Conservation (phyloP, 2,888 invertebrate species). For the Silvanus unidentatus region DNA sequence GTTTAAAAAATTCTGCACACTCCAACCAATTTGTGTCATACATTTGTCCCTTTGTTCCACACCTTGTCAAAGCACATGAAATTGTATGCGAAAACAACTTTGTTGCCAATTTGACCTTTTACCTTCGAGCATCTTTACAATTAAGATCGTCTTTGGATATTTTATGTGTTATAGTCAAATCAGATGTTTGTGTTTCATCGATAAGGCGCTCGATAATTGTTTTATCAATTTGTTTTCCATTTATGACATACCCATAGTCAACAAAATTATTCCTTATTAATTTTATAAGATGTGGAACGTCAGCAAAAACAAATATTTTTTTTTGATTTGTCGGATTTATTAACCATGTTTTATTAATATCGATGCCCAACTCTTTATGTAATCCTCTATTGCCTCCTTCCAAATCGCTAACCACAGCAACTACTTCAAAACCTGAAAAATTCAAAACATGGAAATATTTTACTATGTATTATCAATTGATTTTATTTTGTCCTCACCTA, state of each 20-base stretch:
- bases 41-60: constrained; percentile 15
- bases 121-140: constrained; percentile 3
- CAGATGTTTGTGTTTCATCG: constrained; percentile 4
- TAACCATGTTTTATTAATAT: constrained; percentile 12
- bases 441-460: constrained; percentile 2
- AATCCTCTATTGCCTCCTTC: constrained; percentile 18
- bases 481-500: constrained; percentile 7
- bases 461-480: constrained; percentile 1
- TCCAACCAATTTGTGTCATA: constrained; percentile 15
- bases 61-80: constrained; percentile 8
- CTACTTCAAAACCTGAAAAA: constrained; percentile 22
- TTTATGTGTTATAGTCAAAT: constrained; percentile 10
- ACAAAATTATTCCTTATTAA: constrained; percentile 20
- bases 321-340: constrained; percentile 14
- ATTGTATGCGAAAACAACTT: constrained; percentile 13
- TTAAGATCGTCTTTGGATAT: constrained; percentile 8
- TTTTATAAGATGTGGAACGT: constrained; percentile 19
- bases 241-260: constrained; percentile 15
- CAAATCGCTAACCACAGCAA: constrained; percentile 25
- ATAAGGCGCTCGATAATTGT: constrained; percentile 8
- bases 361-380: constrained; percentile 16
- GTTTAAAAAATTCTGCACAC: constrained; percentile 21
- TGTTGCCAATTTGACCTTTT: constrained; percentile 12
- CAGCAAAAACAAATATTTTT: constrained; percentile 17
- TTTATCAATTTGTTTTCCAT: constrained; percentile 13